Evolutionary conservation across 2,797 vertebrate species (phyloP).

Genomic region (Hydrophis major): DNA sequence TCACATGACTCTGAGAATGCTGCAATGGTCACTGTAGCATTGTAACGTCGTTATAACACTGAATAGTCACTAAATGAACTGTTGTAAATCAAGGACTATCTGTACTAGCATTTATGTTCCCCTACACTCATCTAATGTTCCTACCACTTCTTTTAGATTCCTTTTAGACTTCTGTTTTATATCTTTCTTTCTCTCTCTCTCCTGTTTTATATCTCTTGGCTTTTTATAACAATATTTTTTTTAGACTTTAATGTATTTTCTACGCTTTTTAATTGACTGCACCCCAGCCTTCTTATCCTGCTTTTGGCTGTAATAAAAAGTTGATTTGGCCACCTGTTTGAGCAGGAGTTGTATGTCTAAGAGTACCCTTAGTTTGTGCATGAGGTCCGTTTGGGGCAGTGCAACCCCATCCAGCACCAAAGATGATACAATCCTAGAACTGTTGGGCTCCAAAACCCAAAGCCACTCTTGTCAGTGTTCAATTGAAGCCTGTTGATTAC

Average conservation of each 20-base stretch:
- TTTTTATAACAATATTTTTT: background rate
- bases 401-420: background rate
- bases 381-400: background rate
- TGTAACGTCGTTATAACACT: rapidly evolving
- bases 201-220: background rate
- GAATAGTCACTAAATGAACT: background rate
- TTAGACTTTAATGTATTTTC: background rate
- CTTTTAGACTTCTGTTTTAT: background rate
- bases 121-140: background rate
- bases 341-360: background rate
- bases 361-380: background rate
- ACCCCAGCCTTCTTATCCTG: background rate
- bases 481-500: background rate
- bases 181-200: background rate
- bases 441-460: background rate
- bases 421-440: background rate
- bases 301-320: background rate
- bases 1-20: background rate
- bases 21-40: background rate
- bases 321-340: background rate
- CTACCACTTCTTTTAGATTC: background rate
- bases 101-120: background rate
- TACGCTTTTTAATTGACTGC: background rate
- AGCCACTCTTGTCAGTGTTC: background rate
- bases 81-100: background rate